Evolutionary conservation across 1,140 invertebrate genomes (phyloP), one percentile per base, ranked within the genome.

Genomic region (Anadara kagoshimensis): DNA sequence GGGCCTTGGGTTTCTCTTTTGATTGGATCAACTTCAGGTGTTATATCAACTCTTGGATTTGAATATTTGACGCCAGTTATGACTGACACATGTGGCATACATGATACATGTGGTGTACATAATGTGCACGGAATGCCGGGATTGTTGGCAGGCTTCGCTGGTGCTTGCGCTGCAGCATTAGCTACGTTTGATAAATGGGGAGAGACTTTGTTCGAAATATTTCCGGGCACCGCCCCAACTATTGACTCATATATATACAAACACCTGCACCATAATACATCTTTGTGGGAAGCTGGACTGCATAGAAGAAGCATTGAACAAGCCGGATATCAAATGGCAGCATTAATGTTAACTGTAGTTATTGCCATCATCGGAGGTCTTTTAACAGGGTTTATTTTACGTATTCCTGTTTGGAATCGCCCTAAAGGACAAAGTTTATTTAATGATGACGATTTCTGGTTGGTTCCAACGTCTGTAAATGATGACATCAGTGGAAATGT

Each of bases 101-200:
- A n/a, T n/a, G n/a, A n/a, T n/a, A n/a, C n/a, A n/a, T n/a, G n/a
- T n/a, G n/a, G 97, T 2, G 96, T 98, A 0, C 93, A 98, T 90
- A 98, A 98, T 89, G 92, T 99, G 12, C 97, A 99, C 84, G 97
- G 97, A 0, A 96, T 98, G 94, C 97, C 97, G 0, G 97, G 95
- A 16, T 85, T 98, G 2, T 88, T 97, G 24, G 95, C 94, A 7
- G 96, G 93, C 53, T 83, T 98, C 51, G 91, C 94, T 41, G 94
- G 95, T 0, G 93, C 93, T 1, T 83, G 97, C 18, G 93, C 94
- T 83, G 94, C 96, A 11, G 91, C 91, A 12, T 77, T 95, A 7
- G 96, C 94, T 0, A 92, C 91, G 5, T 90, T 91, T 63, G 81
- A 86, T 3, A n/a, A n/a, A n/a, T n/a, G n/a, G n/a, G n/a, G n/a